These are phyloP conservation scores for Alviniconcha marisindica DNA, from an alignment of 1,140 invertebrate genomes.

Conservation along the genomic window DNA sequence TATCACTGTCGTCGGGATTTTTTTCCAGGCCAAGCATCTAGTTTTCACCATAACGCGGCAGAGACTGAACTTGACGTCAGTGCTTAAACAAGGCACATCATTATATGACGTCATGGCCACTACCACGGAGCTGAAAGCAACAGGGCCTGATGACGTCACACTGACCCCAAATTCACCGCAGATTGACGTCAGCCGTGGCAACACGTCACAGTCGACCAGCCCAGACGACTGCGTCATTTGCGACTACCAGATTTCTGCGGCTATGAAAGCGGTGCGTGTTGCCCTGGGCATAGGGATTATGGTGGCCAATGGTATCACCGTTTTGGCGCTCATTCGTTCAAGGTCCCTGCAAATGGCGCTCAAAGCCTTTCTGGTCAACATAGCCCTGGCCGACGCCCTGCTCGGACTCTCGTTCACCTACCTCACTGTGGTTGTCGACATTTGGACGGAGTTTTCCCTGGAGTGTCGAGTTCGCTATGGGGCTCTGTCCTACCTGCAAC, in stretches of 20 bases:
- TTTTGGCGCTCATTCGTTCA: neutral
- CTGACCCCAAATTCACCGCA: too few relatives aligned
- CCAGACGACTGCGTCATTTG: conserved; percentile 9
- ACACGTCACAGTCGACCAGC: neutral
- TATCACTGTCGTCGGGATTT: too few relatives aligned
- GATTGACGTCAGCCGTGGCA: neutral
- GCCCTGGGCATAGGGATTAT: neutral
- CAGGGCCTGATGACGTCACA: too few relatives aligned
- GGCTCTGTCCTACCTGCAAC: neutral
- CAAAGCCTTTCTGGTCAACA: neutral
- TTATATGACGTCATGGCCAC: too few relatives aligned
- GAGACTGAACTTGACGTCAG: too few relatives aligned
- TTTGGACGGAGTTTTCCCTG: neutral
- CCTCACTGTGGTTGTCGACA: conserved; percentile 4
- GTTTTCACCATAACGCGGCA: too few relatives aligned
- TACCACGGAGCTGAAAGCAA: too few relatives aligned
- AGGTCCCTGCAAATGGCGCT: conserved; percentile 21
- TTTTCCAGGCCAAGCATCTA: too few relatives aligned
- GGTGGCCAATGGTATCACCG: neutral
- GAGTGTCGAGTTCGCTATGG: conserved; percentile 18
- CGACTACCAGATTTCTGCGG: neutral
- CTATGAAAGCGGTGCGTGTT: neutral
- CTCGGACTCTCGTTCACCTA: conserved; percentile 17
- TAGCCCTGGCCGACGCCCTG: conserved; percentile 23
- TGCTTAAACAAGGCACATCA: too few relatives aligned